A percentile compares a stretch with the other conserved stretches of the same genome.
Evolutionary conservation across 2,888 invertebrate genomes (phyloP).

Genomic region (Plagiodera versicolora): DNA sequence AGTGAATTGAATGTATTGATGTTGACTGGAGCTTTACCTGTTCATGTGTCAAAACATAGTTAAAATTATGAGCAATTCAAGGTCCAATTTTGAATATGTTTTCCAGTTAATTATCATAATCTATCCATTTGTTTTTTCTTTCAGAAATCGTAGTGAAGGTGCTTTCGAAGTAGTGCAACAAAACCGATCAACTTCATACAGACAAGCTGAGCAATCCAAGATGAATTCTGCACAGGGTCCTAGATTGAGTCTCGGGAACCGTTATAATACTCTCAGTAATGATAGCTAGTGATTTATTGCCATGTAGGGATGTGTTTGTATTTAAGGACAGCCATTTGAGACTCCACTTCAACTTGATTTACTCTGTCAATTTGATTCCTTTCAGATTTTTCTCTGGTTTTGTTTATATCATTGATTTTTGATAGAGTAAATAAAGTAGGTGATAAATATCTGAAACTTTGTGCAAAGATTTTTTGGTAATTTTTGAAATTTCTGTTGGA

Average conservation of each 20-base stretch:
- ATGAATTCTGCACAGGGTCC: conserved; percentile 57
- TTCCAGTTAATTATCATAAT: too few species aligned
- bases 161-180: conserved; percentile 63
- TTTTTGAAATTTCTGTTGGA: conserved; percentile 10
- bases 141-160: conserved; percentile 58
- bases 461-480: conserved; percentile 2
- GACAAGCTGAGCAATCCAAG: conserved; percentile 56
- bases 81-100: too few species aligned
- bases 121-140: conserved; percentile 26
- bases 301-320: conserved; percentile 38
- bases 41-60: too few species aligned
- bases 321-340: conserved; percentile 33
- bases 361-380: conserved; percentile 9
- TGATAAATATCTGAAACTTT: conserved; percentile 5
- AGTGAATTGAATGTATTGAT: conserved; percentile 1
- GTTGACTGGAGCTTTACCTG: too few species aligned
- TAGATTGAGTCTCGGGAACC: conserved; percentile 64
- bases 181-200: conserved; percentile 56
- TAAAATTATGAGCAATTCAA: too few species aligned
- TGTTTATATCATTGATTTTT: conserved; percentile 6
- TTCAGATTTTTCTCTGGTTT: background rate
- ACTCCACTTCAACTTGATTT: conserved; percentile 24
- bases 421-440: conserved; percentile 25
- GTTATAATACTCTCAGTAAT: conserved; percentile 64
- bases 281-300: conserved; percentile 56